These are phyloP conservation scores for Mnemiopsis leidyi DNA, from an alignment of 37 sponge, comb jelly and placozoan species.

Conservation along the genomic window DNA sequence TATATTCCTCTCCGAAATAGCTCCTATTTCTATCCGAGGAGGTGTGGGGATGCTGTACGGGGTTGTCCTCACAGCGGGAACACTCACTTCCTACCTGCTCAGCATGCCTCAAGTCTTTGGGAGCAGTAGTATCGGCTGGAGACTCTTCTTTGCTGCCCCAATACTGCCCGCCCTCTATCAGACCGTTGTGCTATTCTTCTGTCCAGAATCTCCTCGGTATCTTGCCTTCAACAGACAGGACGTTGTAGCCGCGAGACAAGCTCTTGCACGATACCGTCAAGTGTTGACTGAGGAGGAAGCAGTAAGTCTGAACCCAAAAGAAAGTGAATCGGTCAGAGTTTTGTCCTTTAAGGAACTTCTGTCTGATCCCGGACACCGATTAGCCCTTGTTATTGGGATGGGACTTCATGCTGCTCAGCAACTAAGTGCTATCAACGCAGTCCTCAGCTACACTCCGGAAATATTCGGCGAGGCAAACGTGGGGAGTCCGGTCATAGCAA, in stretches of 20 bases:
- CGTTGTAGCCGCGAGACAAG: not conserved
- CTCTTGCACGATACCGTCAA: slow-evolving; percentile 2
- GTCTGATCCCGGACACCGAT: slow-evolving; percentile 16
- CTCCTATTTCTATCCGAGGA: slow-evolving; percentile 17
- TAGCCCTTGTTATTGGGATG: slow-evolving; percentile 40
- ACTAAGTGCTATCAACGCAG: slow-evolving; percentile 49
- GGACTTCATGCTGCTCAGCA: slow-evolving; percentile 35
- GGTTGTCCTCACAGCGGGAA: not conserved
- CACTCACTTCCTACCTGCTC: not conserved
- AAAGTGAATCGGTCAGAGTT: not conserved
- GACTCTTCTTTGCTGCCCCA: slow-evolving; percentile 7
- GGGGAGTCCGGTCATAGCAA: not conserved
- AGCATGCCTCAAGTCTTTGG: not conserved
- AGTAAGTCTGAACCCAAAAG: not conserved
- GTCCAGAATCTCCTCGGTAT: slow-evolving; percentile 21
- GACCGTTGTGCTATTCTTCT: not conserved
- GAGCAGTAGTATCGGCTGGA: not conserved
- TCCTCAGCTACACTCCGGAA: slow-evolving; percentile 27
- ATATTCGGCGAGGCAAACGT: slow-evolving; percentile 55
- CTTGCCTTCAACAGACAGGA: slow-evolving; percentile 5
- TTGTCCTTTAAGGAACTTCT: not conserved
- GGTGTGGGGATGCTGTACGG: slow-evolving; percentile 30
- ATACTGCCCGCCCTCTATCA: slow-evolving; percentile 37
- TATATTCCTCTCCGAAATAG: slow-evolving; percentile 21
- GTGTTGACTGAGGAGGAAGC: not conserved